Conservation (phyloP, 2,888 invertebrate genomes). For the Bugula neritina region DNA sequence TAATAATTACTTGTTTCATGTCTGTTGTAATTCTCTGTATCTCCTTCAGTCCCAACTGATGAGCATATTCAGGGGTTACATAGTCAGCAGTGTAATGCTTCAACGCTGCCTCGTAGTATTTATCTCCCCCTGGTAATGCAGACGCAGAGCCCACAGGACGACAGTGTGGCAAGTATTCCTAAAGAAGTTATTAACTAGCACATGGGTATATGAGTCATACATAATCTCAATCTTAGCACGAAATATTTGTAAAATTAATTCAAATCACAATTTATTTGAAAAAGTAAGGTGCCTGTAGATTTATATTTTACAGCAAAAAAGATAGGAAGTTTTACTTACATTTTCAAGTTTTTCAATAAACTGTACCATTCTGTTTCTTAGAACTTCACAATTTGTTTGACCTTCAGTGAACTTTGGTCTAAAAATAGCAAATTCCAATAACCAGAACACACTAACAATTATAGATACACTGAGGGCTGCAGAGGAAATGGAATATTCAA, state of each 20-base stretch:
- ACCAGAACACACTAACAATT: too few species aligned
- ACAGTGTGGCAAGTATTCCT: neutral
- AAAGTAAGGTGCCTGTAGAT: too few species aligned
- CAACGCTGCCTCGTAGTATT: neutral
- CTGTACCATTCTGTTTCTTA: neutral
- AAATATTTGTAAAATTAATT: too few species aligned
- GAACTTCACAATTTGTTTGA: neutral
- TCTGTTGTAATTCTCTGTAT: neutral
- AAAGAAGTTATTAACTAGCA: neutral
- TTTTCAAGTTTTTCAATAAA: neutral
- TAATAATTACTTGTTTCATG: too few species aligned
- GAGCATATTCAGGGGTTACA: neutral
- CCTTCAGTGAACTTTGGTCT: too few species aligned
- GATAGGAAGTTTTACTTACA: neutral
- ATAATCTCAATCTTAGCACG: neutral
- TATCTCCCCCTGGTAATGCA: neutral
- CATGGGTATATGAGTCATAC: neutral
- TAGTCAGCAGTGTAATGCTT: neutral
- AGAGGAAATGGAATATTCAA: too few species aligned
- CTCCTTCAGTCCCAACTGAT: neutral
- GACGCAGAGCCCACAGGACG: neutral
- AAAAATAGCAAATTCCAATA: too few species aligned
- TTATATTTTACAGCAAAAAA: too few species aligned
- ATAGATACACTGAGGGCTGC: too few species aligned
- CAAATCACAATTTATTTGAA: too few species aligned